Conservation (phyloP, 2,888 invertebrate genomes). For the Uropetala carovei region DNA sequence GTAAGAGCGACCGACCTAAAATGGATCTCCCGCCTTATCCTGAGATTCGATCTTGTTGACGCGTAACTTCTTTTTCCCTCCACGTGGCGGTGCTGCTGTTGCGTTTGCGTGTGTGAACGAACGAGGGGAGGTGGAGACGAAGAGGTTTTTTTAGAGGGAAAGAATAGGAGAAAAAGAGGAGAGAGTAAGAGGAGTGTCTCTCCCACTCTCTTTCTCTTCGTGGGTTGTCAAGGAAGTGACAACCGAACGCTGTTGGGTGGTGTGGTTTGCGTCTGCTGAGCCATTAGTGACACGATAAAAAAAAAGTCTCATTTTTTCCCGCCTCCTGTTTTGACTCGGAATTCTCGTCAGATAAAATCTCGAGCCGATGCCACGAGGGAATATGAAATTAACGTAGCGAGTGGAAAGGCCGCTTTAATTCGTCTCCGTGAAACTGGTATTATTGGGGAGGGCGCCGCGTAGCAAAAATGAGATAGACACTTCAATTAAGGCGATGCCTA, state of each 20-base stretch:
- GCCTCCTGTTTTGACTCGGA: constrained; percentile 15
- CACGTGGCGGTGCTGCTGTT: background rate
- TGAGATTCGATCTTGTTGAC: constrained; percentile 22
- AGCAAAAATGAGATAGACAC: background rate
- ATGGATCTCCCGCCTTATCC: background rate
- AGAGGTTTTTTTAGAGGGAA: no score
- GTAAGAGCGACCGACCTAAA: constrained; percentile 13
- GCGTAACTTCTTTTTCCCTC: background rate
- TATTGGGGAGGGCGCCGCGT: background rate
- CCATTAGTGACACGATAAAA: background rate
- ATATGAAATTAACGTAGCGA: constrained; percentile 9
- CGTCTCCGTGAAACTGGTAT: background rate
- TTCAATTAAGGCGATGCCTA: background rate
- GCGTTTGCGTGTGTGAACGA: background rate
- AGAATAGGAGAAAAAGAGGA: no score
- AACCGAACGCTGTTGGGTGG: background rate
- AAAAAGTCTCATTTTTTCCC: background rate
- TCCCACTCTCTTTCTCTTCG: background rate
- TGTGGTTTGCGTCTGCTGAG: background rate
- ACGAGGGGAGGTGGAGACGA: background rate
- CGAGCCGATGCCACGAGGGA: constrained; percentile 6
- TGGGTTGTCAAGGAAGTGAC: constrained; percentile 9
- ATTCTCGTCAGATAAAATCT: background rate
- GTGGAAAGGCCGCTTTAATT: background rate
- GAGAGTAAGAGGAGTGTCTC: no score